Evolutionary conservation across 2,888 invertebrate species (phyloP).

Genomic region (Spicauda simplicius): DNA sequence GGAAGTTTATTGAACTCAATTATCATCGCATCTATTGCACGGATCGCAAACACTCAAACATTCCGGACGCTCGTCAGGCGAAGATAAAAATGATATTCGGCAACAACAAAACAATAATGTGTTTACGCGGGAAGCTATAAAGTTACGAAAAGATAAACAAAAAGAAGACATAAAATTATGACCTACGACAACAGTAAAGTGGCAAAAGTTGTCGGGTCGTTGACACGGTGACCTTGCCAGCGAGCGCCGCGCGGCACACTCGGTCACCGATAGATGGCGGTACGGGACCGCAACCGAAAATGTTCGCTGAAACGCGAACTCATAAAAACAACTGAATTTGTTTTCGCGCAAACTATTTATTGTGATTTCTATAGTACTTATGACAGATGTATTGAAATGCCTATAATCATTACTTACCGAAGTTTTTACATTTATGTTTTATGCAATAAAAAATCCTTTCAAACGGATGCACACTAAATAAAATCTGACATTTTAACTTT

Average conservation of each 20-base stretch:
- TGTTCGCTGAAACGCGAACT: not conserved
- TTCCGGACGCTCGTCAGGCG: not conserved
- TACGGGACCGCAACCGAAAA: conserved; percentile 42
- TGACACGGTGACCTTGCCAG: conserved; percentile 81
- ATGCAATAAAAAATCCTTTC: no score
- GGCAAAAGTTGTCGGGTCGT: conserved; percentile 84
- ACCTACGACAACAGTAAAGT: conserved; percentile 84
- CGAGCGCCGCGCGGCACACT: conserved; percentile 46
- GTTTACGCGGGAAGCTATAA: conserved; percentile 76
- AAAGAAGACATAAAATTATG: conserved; percentile 85
- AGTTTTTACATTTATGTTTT: no score
- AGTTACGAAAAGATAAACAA: conserved; percentile 84
- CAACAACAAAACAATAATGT: conserved; percentile 49
- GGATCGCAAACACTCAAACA: not conserved
- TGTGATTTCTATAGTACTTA: no score
- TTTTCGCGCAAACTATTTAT: not conserved
- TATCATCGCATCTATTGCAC: not conserved
- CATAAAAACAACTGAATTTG: not conserved
- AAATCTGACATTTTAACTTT: no score
- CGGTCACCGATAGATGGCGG: conserved; percentile 72
- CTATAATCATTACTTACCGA: no score
- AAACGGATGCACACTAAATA: no score
- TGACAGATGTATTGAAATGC: no score
- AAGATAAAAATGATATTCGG: conserved; percentile 31
- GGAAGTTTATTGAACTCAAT: conserved; percentile 7